Evolutionary conservation across 2,888 invertebrate species (phyloP).

Genomic region (Agrotis puta): DNA sequence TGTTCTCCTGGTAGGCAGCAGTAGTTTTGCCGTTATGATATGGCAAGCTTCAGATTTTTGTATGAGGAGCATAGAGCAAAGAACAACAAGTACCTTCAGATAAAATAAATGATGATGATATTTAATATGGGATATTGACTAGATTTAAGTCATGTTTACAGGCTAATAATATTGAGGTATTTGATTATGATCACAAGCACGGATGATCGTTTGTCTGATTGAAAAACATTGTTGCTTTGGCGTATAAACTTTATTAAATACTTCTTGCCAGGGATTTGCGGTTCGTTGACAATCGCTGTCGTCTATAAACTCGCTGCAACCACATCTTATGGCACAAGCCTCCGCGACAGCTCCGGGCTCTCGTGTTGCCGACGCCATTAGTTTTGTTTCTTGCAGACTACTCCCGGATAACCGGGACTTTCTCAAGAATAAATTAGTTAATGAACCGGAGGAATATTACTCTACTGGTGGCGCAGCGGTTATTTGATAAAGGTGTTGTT

Average conservation of each 20-base stretch:
- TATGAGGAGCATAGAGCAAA: no score
- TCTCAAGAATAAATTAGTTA: slow-evolving; percentile 87
- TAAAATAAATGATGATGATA: not conserved
- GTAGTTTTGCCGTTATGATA: no score
- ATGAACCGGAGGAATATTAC: slow-evolving; percentile 84
- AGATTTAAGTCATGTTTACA: no score
- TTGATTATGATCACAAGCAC: not conserved
- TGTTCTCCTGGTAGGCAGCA: slow-evolving; percentile 20
- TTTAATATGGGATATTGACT: not conserved
- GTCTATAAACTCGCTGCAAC: slow-evolving; percentile 51
- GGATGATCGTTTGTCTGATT: not conserved
- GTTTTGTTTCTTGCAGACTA: slow-evolving; percentile 88
- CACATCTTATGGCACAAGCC: slow-evolving; percentile 60
- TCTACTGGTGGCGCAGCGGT: slow-evolving; percentile 67
- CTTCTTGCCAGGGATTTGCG: not conserved
- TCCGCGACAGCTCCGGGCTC: slow-evolving; percentile 69
- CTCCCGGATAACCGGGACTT: slow-evolving; percentile 81
- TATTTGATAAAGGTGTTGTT: slow-evolving; percentile 77
- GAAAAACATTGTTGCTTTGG: not conserved
- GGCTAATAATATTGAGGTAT: not conserved
- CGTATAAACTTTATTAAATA: not conserved
- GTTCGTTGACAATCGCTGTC: slow-evolving; percentile 18
- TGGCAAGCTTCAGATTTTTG: not conserved
- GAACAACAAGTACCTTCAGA: no score
- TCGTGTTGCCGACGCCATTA: slow-evolving; percentile 88